phyloP scores from a whole-genome alignment of 2,113 vertebrate species.

The Triplophysa dalaica region DNA sequence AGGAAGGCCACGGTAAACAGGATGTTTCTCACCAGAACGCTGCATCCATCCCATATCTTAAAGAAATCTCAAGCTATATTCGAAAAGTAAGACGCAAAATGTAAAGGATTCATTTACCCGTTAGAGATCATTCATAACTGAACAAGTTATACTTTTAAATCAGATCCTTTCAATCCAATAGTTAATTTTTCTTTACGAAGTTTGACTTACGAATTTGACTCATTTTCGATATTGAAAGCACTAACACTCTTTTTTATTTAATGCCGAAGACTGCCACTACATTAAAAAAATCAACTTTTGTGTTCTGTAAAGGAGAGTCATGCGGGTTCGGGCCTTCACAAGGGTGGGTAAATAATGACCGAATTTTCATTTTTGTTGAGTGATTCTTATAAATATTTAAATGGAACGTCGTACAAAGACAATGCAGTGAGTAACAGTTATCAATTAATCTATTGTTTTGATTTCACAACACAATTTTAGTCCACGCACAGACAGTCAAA shows the following conservation, averaged over 20 bases:
- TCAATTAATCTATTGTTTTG: constrained; percentile 12
- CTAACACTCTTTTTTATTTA: too few relatives aligned
- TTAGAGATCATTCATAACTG: too few relatives aligned
- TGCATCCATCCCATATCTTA: constrained; percentile 79
- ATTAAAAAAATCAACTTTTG: too few relatives aligned
- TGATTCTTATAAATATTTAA: constrained; percentile 11
- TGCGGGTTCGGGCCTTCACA: too few relatives aligned
- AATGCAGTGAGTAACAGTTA: neutral
- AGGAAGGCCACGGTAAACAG: constrained; percentile 79
- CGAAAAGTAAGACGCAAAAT: constrained; percentile 35
- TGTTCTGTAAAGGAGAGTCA: too few relatives aligned
- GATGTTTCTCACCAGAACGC: constrained; percentile 75
- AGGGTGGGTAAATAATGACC: too few relatives aligned
- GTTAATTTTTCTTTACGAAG: too few relatives aligned
- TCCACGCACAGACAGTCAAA: constrained; percentile 19
- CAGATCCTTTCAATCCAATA: too few relatives aligned
- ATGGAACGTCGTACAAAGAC: neutral
- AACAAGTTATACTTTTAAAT: too few relatives aligned
- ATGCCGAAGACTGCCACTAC: too few relatives aligned
- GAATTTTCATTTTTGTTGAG: neutral
- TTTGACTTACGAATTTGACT: too few relatives aligned
- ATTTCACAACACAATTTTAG: constrained; percentile 1
- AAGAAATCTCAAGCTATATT: constrained; percentile 54
- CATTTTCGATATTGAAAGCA: too few relatives aligned
- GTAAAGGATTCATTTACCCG: neutral